Percentiles rank a stretch among this genome's conserved stretches.
Conservation (phyloP, 2,113 vertebrate species). For the Ia io region DNA sequence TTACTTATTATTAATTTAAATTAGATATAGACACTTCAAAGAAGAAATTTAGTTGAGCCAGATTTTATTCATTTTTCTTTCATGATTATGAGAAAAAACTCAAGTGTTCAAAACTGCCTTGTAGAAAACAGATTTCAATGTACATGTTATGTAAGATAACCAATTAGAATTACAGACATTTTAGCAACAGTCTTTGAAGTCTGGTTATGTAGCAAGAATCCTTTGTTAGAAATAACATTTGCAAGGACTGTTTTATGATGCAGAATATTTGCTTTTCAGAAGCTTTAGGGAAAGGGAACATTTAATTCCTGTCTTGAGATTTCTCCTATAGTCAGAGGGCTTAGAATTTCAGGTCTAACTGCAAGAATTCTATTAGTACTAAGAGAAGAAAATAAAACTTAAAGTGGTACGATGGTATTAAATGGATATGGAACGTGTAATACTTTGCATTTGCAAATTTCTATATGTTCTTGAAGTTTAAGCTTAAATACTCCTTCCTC, state of each 20-base stretch:
- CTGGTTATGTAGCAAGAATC: neutral
- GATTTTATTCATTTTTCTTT: neutral
- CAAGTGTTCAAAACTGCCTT: conserved; percentile 24
- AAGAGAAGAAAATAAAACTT: neutral
- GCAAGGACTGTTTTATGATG: neutral
- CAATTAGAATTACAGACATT: neutral
- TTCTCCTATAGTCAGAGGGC: neutral
- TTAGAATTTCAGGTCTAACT: neutral
- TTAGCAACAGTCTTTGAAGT: conserved; percentile 8
- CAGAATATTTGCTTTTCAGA: neutral
- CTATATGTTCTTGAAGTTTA: neutral
- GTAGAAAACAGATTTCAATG: neutral
- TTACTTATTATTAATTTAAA: neutral
- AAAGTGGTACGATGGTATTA: neutral
- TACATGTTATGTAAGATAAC: neutral
- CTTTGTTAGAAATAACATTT: conserved; percentile 8
- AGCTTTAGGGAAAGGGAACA: neutral
- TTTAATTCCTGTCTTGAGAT: neutral
- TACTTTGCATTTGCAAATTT: neutral
- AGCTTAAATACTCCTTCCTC: neutral
- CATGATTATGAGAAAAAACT: neutral
- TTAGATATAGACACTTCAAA: neutral
- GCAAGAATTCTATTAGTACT: neutral
- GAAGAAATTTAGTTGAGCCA: neutral
- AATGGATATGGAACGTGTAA: neutral